Percentiles rank a stretch among this genome's conserved stretches.
phyloP scores from a whole-genome alignment of 1,140 invertebrate genomes.

The Anthonomus grandis region DNA sequence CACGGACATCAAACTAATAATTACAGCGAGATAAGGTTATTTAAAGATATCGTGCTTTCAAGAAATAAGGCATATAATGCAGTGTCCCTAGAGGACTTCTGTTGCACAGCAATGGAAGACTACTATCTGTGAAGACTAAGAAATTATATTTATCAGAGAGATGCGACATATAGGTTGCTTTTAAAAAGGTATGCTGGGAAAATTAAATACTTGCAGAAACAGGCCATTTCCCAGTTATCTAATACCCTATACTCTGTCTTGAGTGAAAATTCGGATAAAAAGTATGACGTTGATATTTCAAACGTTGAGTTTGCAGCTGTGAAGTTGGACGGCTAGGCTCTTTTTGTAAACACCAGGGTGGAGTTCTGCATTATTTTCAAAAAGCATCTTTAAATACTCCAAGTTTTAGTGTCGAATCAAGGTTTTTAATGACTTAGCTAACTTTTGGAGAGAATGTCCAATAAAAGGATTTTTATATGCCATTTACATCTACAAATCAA shows the following conservation, averaged over 20 bases:
- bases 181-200: neutral
- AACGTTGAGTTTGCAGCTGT: slow-evolving; percentile 8
- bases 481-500: too few species aligned
- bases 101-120: slow-evolving; percentile 4
- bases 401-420: neutral
- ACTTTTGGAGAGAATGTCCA: too few species aligned
- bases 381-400: neutral
- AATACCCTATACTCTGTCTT: neutral
- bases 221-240: neutral
- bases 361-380: neutral
- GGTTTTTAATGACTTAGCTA: neutral
- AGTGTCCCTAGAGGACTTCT: slow-evolving; percentile 5
- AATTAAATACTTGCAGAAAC: slow-evolving; percentile 4
- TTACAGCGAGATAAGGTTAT: slow-evolving; percentile 8
- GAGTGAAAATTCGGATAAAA: slow-evolving; percentile 1
- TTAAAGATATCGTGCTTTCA: slow-evolving; percentile 3
- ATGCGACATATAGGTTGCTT: slow-evolving; percentile 1
- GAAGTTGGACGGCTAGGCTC: neutral
- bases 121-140: slow-evolving; percentile 8
- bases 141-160: slow-evolving; percentile 7
- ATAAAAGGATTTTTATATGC: too few species aligned
- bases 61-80: slow-evolving; percentile 11
- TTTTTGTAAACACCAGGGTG: neutral
- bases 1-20: slow-evolving; percentile 14
- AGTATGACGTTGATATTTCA: slow-evolving; percentile 8